Evolutionary conservation across 1,140 invertebrate species (phyloP).

Genomic region (Ceratina australensis): DNA sequence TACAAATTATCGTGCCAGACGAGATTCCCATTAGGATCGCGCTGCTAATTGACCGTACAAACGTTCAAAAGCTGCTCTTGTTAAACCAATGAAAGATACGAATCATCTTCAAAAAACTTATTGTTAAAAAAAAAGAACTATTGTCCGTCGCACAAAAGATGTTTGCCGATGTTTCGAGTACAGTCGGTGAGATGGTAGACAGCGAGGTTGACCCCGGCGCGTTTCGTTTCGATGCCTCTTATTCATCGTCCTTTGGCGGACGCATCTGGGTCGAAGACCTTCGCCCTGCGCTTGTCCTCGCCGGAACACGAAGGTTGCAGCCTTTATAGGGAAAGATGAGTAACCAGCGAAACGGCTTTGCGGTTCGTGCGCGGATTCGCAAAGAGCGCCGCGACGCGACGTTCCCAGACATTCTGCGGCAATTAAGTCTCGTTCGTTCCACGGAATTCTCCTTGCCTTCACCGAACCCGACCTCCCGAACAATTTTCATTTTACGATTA

Average conservation of each 20-base stretch:
- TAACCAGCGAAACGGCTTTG: conserved; percentile 29
- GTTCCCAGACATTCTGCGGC: conserved; percentile 9
- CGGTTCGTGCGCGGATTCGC: conserved; percentile 33
- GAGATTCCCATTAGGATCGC: background rate
- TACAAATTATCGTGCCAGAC: background rate
- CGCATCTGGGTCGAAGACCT: conserved; percentile 64
- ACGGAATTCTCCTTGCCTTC: background rate
- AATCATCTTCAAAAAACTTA: too few species aligned
- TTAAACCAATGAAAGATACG: too few species aligned
- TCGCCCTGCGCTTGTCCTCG: conserved; percentile 60
- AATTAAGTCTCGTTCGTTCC: conserved; percentile 12
- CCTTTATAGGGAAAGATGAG: conserved; percentile 62
- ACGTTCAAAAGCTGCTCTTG: background rate
- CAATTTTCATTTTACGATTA: too few species aligned
- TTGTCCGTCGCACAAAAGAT: background rate
- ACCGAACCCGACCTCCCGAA: too few species aligned
- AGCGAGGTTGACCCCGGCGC: background rate
- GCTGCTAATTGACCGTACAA: conserved; percentile 13
- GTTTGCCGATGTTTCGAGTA: background rate
- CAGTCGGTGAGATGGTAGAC: too few species aligned
- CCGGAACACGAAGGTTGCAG: conserved; percentile 56
- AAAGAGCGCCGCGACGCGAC: conserved; percentile 29
- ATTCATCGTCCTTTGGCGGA: background rate
- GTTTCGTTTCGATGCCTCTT: background rate
- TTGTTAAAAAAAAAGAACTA: too few species aligned